Evolutionary conservation across 2,888 invertebrate genomes (phyloP), one percentile per base, ranked within the genome.

Genomic region (Fragum whitleyi): DNA sequence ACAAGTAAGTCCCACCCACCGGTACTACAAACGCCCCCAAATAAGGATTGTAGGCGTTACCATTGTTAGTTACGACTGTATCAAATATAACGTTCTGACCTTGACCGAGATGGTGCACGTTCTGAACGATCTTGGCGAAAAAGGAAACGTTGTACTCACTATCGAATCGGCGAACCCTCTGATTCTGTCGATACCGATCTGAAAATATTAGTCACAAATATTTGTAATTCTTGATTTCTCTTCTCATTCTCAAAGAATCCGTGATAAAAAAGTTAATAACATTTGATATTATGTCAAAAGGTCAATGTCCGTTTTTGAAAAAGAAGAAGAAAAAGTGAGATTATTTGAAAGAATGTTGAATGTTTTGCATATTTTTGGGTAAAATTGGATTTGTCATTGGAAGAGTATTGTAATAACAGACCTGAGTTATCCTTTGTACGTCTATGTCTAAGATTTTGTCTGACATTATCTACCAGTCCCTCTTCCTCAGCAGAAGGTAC

Each of bases 51-150:
- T 69, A 69, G 26, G 29, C 69, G 32, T 69, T 69, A 6, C 69
- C 69, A n/a, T 29, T 69, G 69, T 69, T 69, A 7, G 69, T 69
- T 2, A 69, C 69, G 3, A 29, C 53, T 0, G 51, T 32, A 5
- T 69, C 69, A n/a, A 69, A 69, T 1, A 69, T 29, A 1, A 69
- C 53, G 32, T 69, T 69, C 29, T 69, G 69, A 29, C 47, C 47
- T n/a, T 69, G 69, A 21, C 69, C 69, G 6, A 69, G 69, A n/a
- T 69, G 69, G n/a, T 69, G 69, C 16, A 69, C 53, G 53, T 69
- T 51, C 19, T 51, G 28, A 6, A 53, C 53, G 6, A 69, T 51
- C 32, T 53, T 69, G n/a, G 69, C 69, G 21, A 69, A 69, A 19
- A 69, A 69, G 0, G 69, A 51, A 32, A 69, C 69, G 32, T 69